Base-by-base conservation (phyloP, 2,113 vertebrate species). In the Dendropsophus ebraccatus region DNA sequence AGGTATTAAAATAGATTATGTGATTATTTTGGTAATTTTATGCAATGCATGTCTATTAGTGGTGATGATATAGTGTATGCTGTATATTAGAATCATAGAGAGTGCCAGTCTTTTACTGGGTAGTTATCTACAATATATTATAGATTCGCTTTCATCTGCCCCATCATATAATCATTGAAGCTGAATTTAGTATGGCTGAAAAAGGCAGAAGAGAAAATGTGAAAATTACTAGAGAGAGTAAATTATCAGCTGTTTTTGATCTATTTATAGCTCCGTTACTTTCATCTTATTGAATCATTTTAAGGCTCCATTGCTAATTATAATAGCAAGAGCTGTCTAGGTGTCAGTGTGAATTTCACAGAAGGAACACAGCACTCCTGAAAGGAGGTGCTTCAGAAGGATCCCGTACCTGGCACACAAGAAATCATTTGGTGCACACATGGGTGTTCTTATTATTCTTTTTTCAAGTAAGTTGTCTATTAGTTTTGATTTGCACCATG, bases 281-380 rank as follows among this genome's bases (percentile, higher is more conserved):
- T 87, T 87, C 77, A 87, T 87, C 85, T 87, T 37, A 50, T 50
- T 28, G 69, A 81, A 87, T 60, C 3, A 74, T 73, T 87, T 87
- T 58, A 81, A 74, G 35, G 52, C 35, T 25, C 37, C 80, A 47
- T 32, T 62, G 54, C 85, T 81, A 87, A 87, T 87, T 81, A 87
- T 74, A 41, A 56, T 56, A 87, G 60, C 25, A 87, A 81, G 54
- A 73, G 12, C 30, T 23, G 28, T 37, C 23, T 69, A 58, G 69
- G 23, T 28, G 23, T 58, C 49, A 72, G 41, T 21, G 62, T 2
- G 58, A 80, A 56, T 70, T 54, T 28, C 60, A 70, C 47, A 69
- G 41, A 41, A 41, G 41, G n/a, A 5, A 41, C 41, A 41, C 41
- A 5, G 3, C 41, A 41, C 41, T 41, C 41, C 41, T 41, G 41